Evolutionary conservation across 2,797 vertebrate genomes (phyloP).

Genomic region (Erpetoichthys calabaricus): DNA sequence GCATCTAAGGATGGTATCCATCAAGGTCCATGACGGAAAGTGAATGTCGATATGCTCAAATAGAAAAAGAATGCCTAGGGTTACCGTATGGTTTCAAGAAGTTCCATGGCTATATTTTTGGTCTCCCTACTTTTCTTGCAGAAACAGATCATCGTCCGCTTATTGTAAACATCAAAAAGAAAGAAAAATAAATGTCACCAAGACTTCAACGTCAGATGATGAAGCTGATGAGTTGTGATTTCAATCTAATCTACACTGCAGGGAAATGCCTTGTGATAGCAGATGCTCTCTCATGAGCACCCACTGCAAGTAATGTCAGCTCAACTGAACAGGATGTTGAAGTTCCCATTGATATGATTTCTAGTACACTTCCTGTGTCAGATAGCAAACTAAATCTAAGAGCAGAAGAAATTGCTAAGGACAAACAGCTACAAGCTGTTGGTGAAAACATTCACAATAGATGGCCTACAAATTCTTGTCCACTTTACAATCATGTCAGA

Average conservation of each 20-base stretch:
- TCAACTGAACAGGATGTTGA: no score
- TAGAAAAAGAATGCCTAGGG: background rate
- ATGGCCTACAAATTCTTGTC: no score
- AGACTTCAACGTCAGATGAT: background rate
- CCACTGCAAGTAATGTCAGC: no score
- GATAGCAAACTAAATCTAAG: no score
- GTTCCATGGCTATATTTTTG: background rate
- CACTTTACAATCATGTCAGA: no score
- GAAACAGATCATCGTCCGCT: background rate
- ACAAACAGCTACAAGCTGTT: no score
- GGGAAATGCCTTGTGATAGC: no score
- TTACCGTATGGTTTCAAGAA: background rate
- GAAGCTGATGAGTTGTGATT: background rate
- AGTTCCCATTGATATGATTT: no score
- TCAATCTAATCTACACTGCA: background rate
- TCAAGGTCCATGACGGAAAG: background rate
- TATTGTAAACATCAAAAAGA: background rate
- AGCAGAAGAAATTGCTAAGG: no score
- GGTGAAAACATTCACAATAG: no score
- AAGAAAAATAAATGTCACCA: background rate
- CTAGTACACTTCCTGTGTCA: no score
- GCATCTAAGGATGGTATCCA: background rate
- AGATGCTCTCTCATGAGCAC: no score
- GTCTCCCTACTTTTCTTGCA: background rate
- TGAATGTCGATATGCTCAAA: background rate